Evolutionary conservation across 2,888 invertebrate genomes (phyloP), one percentile per base, ranked within the genome.

Genomic region (Ectropis crepuscularia): DNA sequence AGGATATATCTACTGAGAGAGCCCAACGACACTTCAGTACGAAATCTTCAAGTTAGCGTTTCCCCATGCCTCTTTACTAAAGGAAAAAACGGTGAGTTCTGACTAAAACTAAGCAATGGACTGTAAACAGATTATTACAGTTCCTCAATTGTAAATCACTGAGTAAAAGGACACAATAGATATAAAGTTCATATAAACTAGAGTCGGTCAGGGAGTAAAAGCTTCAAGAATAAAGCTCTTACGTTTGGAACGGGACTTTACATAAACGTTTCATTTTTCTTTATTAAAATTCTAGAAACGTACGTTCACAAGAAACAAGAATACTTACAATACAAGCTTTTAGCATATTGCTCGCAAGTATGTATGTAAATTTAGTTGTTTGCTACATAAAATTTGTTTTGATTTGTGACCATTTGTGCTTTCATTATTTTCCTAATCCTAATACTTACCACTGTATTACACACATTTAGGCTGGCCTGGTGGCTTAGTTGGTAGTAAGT

Each of bases 131-230:
- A 16, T 57, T 54, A 41, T 55, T 60, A 57, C 55, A 57, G 11
- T 53, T 36, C 46, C 11, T 6, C 59, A n/a, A 47, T 45, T 11
- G 47, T 41, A 49, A 57, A 6, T 41, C 39, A 47, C 46, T 10
- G 46, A 76, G 72, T 72, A 76, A 71, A 69, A 76, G 76, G 77
- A 80, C 76, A 83, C 80, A 80, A 78, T 79, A 77, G 75, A 72
- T 65, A 74, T 82, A 80, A 83, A 80, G 76, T 72, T 79, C 71
- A 69, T 75, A 76, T 81, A 82, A 82, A 82, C 69, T 74, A 82
- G 78, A 81, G 74, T 79, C 76, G 79, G 81, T 83, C 82, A 80
- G 75, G 74, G 75, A 72, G 72, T 75, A 78, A 76, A 76, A 80
- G 76, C 74, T 74, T 75, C 76, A 76, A 71, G 73, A 81, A 82